Conservation (phyloP, 2,888 invertebrate genomes). For the Brachyptera risi region DNA sequence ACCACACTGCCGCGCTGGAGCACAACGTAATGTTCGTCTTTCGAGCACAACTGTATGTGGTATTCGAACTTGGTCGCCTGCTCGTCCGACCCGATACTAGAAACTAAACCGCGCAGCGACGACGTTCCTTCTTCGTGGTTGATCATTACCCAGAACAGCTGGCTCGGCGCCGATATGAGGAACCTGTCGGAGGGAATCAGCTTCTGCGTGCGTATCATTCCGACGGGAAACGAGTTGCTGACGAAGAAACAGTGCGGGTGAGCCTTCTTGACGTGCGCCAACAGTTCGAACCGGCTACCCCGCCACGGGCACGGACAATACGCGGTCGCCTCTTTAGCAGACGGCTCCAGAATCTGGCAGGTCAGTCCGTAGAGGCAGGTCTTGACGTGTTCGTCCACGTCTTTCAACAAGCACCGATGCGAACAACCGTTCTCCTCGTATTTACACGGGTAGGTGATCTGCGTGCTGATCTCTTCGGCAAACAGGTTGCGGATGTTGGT, state of each 20-base stretch:
- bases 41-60: not conserved
- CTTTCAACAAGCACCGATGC: not conserved
- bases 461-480: not conserved
- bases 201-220: too few relatives aligned
- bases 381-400: not conserved
- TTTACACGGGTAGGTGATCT: not conserved
- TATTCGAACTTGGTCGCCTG: not conserved
- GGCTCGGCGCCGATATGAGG: not conserved
- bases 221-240: not conserved
- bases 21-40: not conserved
- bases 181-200: not conserved
- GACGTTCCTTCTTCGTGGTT: not conserved
- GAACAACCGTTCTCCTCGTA: not conserved
- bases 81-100: not conserved
- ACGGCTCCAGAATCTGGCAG: not conserved
- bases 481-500: constrained; percentile 48
- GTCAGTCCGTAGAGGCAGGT: not conserved
- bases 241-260: not conserved
- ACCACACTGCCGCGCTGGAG: not conserved
- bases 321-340: not conserved
- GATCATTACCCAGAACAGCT: not conserved
- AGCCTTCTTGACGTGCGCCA: not conserved
- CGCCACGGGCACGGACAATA: not conserved
- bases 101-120: not conserved
- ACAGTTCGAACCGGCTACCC: not conserved